These are phyloP conservation scores for Octodon degus DNA, from an alignment of 2,113 vertebrate genomes.

Conservation along the genomic window DNA sequence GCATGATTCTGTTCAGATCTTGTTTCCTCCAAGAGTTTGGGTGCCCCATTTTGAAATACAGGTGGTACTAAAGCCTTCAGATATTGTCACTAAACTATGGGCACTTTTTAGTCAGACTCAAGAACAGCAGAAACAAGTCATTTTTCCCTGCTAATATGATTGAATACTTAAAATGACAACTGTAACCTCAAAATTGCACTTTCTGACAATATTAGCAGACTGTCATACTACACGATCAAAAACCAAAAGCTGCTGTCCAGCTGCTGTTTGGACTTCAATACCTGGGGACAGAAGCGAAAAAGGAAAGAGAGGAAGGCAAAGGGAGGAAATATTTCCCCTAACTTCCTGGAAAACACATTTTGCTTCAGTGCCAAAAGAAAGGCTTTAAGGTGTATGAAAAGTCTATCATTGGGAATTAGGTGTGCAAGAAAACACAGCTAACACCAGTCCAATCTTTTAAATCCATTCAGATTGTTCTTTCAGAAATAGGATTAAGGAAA, in stretches of 20 bases:
- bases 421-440: constrained; percentile 86
- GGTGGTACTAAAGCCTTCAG: constrained; percentile 91
- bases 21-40: constrained; percentile 99
- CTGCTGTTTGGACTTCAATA: constrained; percentile 82
- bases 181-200: constrained; percentile 85
- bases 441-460: constrained; percentile 84
- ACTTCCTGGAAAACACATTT: constrained; percentile 83
- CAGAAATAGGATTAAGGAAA: constrained; percentile 75
- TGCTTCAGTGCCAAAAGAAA: constrained; percentile 83
- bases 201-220: constrained; percentile 86
- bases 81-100: constrained; percentile 89
- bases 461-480: constrained; percentile 84
- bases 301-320: constrained; percentile 51
- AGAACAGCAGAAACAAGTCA: constrained; percentile 92
- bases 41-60: constrained; percentile 97
- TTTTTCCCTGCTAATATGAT: constrained; percentile 86
- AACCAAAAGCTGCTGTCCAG: constrained; percentile 85
- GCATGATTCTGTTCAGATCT: constrained; percentile 99
- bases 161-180: constrained; percentile 85
- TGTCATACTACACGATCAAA: constrained; percentile 83
- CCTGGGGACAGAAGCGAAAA: constrained; percentile 67
- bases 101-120: constrained; percentile 90
- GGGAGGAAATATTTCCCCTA: constrained; percentile 63
- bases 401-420: constrained; percentile 84
- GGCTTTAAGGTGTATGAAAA: constrained; percentile 44